Evolutionary conservation across 2,113 vertebrate species (phyloP), one percentile per base, ranked within the genome.

Genomic region (Myotis yumanensis): DNA sequence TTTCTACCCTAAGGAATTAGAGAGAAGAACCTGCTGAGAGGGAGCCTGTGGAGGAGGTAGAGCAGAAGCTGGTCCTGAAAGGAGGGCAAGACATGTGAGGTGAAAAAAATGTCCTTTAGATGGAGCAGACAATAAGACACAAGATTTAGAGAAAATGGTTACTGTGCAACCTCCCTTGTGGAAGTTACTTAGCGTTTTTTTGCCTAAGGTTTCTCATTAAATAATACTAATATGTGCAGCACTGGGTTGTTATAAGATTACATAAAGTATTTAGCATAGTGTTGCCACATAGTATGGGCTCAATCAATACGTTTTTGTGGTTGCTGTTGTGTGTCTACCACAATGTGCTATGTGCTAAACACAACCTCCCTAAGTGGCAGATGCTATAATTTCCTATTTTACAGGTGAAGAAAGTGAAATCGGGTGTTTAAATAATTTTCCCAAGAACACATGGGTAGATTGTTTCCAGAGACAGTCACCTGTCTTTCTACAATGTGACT

Each of bases 171-270:
- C 89, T 86, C 35, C 30, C 52, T 76, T 73, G 46, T 46, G 11
- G 18, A 93, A 89, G 54, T 85, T 80, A 93, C 66, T 86, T 96
- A 85, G 90, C n/a, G 57, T 81, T 62, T 91, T 54, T 94, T 6
- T 91, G 51, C 46, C 69, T 77, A 51, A 28, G 40, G 6, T 85
- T 95, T 94, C 66, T 86, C 43, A 75, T 75, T 40, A 75, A 46
- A 75, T 81, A 81, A 89, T 59, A 86, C 46, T 40, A 85, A 48
- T 86, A 80, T 6, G 25, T 52, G 46, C 23, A 16, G 72, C 62
- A 30, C 0, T 83, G 64, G 79, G 59, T 71, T 79, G 43, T 75
- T 95, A 83, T 20, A 71, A 86, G 16, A 76, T 84, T 91, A 71
- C 52, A 62, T 75, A 88, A 88, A 93, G 9, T 46, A 48, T 16